phyloP scores from a whole-genome alignment of 2,113 vertebrate species.

The Tetrao urogallus region DNA sequence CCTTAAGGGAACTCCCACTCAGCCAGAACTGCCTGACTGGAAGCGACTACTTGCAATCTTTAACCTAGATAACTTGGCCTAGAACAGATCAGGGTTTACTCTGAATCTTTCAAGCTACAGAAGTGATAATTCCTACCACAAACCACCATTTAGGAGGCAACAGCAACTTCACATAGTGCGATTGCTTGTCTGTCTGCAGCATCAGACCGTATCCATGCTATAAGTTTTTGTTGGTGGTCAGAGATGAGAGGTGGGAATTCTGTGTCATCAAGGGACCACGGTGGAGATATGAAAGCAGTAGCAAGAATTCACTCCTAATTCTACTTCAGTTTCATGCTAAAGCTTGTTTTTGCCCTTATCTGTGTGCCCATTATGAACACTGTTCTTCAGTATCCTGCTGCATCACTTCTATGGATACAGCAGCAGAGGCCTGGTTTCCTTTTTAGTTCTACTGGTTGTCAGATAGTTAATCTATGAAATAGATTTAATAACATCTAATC shows the following conservation, averaged over 20 bases:
- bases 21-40: background rate
- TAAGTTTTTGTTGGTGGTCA: background rate
- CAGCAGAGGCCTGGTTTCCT: slow-evolving; percentile 4
- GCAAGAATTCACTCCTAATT: background rate
- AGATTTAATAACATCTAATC: slow-evolving; percentile 57
- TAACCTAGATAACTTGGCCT: background rate
- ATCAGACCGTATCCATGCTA: accelerated
- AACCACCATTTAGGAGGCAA: background rate
- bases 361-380: background rate
- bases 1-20: background rate
- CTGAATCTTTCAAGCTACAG: background rate
- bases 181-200: background rate
- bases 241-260: background rate
- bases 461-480: slow-evolving; percentile 55
- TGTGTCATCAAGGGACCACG: background rate
- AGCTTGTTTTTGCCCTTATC: background rate
- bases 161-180: background rate
- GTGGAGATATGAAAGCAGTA: background rate
- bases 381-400: background rate
- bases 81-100: background rate
- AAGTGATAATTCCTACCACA: background rate
- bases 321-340: background rate
- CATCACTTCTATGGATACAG: background rate
- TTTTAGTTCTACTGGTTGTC: slow-evolving; percentile 55
- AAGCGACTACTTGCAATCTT: background rate